phyloP scores from a whole-genome alignment of 1,140 invertebrate genomes.

The Bilobella aurantiaca region DNA sequence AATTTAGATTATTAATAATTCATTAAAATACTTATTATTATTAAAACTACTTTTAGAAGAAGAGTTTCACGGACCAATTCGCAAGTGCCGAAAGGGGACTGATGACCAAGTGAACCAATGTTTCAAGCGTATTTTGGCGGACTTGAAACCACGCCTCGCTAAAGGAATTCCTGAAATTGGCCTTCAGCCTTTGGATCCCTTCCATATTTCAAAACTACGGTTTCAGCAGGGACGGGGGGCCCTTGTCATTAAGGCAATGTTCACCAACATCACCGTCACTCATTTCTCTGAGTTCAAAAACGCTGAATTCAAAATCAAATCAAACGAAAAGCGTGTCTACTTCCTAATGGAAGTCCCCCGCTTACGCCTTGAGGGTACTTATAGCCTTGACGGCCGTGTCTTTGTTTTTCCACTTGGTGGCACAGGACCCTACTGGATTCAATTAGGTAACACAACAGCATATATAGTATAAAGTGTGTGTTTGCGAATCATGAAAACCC shows the following conservation, averaged over 20 bases:
- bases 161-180: conserved; percentile 12
- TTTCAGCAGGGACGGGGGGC: conserved; percentile 10
- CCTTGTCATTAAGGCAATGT: conserved; percentile 7
- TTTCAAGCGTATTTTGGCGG: conserved; percentile 3
- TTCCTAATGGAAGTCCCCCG: conserved; percentile 8
- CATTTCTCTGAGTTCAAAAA: conserved; percentile 13
- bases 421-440: conserved; percentile 17
- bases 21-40: too few species aligned
- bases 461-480: background rate
- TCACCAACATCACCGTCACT: conserved; percentile 12
- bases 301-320: conserved; percentile 10
- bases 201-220: conserved; percentile 6
- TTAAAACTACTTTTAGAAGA: too few species aligned
- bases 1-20: too few species aligned
- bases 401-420: conserved; percentile 20
- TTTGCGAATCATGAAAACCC: too few species aligned
- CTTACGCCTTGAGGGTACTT: conserved; percentile 13
- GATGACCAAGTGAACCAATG: conserved; percentile 12
- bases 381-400: conserved; percentile 13
- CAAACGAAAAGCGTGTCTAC: conserved; percentile 3
- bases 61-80: conserved; percentile 10
- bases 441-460: conserved; percentile 13
- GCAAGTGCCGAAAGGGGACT: conserved; percentile 7
- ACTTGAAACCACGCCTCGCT: conserved; percentile 11
- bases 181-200: conserved; percentile 14